phyloP scores from a whole-genome alignment of 2,797 vertebrate species.

The Cheirogaleus major region DNA sequence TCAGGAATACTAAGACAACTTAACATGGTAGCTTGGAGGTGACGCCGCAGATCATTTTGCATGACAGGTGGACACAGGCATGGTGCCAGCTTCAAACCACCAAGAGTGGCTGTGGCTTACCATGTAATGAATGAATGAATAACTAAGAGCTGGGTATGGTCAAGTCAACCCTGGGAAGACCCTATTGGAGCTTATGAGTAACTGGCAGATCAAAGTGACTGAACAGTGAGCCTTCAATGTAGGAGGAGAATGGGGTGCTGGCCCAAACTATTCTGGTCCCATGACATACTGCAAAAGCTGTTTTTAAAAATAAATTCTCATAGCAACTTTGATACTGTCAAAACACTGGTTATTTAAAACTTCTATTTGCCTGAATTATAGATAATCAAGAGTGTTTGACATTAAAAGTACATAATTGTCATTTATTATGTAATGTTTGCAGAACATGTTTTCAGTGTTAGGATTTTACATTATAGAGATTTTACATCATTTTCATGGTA shows the following conservation, averaged over 20 bases:
- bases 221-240: not conserved
- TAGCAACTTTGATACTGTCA: conserved; percentile 70
- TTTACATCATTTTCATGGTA: not conserved
- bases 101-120: not conserved
- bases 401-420: conserved; percentile 27
- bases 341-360: conserved; percentile 72
- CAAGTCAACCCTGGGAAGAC: not conserved
- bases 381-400: conserved; percentile 54
- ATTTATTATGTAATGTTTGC: not conserved
- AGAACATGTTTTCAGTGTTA: not conserved
- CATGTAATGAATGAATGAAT: not conserved
- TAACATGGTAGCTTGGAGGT: not conserved
- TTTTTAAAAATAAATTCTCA: conserved; percentile 65
- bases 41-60: not conserved
- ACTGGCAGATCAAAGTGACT: not conserved
- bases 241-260: not conserved
- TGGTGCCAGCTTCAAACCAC: not conserved
- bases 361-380: conserved; percentile 54
- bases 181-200: not conserved
- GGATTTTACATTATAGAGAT: not conserved
- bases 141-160: not conserved
- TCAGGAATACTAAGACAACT: not conserved
- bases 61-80: not conserved
- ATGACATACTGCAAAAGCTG: conserved; percentile 60
- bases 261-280: conserved; percentile 60